Evolutionary conservation across 2,113 vertebrate species (phyloP).

Genomic region (Progne subis): DNA sequence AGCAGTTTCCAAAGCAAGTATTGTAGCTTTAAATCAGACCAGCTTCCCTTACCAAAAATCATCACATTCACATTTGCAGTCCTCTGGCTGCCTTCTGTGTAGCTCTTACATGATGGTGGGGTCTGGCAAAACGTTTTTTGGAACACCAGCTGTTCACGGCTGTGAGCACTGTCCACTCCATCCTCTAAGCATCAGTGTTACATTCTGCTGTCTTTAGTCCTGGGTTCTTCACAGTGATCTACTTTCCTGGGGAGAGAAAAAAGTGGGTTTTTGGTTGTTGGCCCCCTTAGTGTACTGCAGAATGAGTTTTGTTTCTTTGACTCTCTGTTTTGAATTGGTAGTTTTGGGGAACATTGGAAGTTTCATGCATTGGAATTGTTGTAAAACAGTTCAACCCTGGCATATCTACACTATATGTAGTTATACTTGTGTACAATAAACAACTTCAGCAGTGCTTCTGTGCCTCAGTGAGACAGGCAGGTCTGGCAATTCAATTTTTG

Average conservation of each 20-base stretch:
- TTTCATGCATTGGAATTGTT: neutral
- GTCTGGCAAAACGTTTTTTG: neutral
- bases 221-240: neutral
- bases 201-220: neutral
- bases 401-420: neutral
- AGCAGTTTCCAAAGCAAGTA: neutral
- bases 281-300: neutral
- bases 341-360: neutral
- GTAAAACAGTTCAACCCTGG: neutral
- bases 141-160: neutral
- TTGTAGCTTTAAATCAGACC: neutral
- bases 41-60: neutral
- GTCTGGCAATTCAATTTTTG: neutral
- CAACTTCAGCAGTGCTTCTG: neutral
- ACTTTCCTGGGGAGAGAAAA: neutral
- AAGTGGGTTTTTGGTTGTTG: neutral
- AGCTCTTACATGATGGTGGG: neutral
- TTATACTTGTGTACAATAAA: neutral
- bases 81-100: neutral
- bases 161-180: neutral
- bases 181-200: neutral
- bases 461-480: neutral
- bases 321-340: neutral
- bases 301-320: neutral
- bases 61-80: neutral